These are phyloP conservation scores for Tricholaema leucomelas DNA, from an alignment of 2,113 vertebrate species.

Conservation along the genomic window DNA sequence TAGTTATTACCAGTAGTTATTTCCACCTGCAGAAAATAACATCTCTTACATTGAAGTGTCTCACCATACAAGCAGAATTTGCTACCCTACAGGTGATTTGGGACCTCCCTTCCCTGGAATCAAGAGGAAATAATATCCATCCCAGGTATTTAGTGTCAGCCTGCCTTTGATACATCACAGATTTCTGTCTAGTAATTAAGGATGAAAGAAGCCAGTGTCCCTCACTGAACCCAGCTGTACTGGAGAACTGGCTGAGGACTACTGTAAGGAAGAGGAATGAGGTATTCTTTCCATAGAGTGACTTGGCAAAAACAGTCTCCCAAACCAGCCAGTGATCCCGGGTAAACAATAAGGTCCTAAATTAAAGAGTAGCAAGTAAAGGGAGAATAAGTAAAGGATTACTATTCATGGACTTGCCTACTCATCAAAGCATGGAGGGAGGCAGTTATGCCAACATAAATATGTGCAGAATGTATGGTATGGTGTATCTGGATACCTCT, in stretches of 20 bases:
- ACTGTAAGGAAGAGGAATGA: conserved; percentile 23
- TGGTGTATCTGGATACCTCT: background rate
- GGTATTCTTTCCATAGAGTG: conserved; percentile 15
- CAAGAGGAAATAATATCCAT: background rate
- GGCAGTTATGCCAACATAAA: background rate
- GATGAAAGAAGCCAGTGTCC: background rate
- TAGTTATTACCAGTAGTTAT: background rate
- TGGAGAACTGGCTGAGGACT: conserved; percentile 24
- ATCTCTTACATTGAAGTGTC: background rate
- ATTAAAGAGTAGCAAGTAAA: conserved; percentile 49
- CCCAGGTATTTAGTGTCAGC: background rate
- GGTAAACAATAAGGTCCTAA: conserved; percentile 28
- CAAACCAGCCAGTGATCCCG: background rate
- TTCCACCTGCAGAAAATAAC: background rate
- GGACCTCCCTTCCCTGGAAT: conserved; percentile 1
- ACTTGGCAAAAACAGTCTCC: conserved; percentile 33
- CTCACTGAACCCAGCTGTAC: conserved; percentile 16
- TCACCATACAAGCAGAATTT: background rate
- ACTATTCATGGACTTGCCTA: background rate
- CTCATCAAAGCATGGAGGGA: conserved; percentile 11
- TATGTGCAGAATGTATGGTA: conserved; percentile 15
- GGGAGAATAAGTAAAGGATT: background rate
- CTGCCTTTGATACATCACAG: conserved; percentile 37
- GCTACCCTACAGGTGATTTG: background rate
- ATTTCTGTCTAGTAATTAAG: conserved; percentile 39